phyloP scores from a whole-genome alignment of 2,888 invertebrate genomes.

The Anodontia alba region DNA sequence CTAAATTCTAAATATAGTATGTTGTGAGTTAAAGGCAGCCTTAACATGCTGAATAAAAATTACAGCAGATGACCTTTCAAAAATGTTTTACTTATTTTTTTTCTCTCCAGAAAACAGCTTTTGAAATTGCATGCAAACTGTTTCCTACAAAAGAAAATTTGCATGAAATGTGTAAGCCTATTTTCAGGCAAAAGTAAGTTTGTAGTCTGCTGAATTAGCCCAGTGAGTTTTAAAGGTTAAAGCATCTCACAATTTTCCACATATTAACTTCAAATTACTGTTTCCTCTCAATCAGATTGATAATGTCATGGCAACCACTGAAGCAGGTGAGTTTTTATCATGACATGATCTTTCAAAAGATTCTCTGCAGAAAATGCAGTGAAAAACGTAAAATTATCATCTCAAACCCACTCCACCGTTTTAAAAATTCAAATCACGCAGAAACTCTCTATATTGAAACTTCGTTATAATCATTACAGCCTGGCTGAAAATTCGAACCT shows the following conservation, averaged over 20 bases:
- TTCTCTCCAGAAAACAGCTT: too few relatives aligned
- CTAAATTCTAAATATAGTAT: too few relatives aligned
- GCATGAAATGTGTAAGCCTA: too few relatives aligned
- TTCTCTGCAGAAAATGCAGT: not conserved
- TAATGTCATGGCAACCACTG: conserved; percentile 32
- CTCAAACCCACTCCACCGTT: not conserved
- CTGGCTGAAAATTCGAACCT: not conserved
- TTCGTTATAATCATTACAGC: not conserved
- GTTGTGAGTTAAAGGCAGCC: too few relatives aligned
- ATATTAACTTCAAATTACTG: conserved; percentile 40
- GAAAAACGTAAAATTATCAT: not conserved
- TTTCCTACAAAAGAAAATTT: too few relatives aligned
- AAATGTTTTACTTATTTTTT: too few relatives aligned
- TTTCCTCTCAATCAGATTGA: conserved; percentile 28
- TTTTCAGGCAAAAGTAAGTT: too few relatives aligned
- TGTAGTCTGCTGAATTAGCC: too few relatives aligned
- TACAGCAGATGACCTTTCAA: too few relatives aligned
- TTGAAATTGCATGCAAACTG: too few relatives aligned
- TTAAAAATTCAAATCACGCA: conserved; percentile 8
- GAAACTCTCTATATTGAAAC: not conserved
- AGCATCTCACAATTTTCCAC: conserved; percentile 39
- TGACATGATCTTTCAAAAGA: not conserved
- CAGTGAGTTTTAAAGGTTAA: too few relatives aligned
- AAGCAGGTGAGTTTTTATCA: conserved; percentile 15
- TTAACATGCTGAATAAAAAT: too few relatives aligned